These are phyloP conservation scores for Himalopsyche tibetana DNA, from an alignment of 2,888 invertebrate species.

Conservation along the genomic window DNA sequence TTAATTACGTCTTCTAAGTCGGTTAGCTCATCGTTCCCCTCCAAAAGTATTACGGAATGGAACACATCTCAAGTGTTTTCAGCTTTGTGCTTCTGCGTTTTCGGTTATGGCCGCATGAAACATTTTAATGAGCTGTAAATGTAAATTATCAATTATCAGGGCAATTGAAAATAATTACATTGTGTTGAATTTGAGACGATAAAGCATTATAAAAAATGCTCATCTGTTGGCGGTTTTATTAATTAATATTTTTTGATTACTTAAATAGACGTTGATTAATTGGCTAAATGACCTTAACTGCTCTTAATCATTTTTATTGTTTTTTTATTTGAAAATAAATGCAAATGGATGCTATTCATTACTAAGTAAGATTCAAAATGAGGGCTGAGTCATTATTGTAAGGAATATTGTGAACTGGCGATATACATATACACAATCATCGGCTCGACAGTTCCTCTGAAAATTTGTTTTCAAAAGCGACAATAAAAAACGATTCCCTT, in stretches of 20 bases:
- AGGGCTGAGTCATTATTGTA: too few species aligned
- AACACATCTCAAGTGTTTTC: not conserved
- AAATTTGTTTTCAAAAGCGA: too few species aligned
- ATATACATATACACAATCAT: too few species aligned
- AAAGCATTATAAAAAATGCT: not conserved
- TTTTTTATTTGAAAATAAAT: not conserved
- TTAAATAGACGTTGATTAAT: conserved; percentile 21
- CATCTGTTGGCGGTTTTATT: not conserved
- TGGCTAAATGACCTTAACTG: conserved; percentile 10
- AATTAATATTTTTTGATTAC: conserved; percentile 31
- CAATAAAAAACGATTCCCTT: too few species aligned
- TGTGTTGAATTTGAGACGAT: conserved; percentile 1
- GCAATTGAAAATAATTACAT: conserved; percentile 29
- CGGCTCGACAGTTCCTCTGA: too few species aligned
- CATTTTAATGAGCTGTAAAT: conserved; percentile 34
- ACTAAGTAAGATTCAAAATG: too few species aligned
- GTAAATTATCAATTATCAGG: conserved; percentile 20
- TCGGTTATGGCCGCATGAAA: not conserved
- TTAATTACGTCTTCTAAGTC: conserved; percentile 20
- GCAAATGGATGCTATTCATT: conserved; percentile 1
- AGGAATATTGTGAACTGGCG: too few species aligned
- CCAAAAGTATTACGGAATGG: not conserved
- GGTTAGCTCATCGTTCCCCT: conserved; percentile 9
- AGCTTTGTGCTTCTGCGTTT: not conserved
- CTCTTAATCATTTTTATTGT: not conserved